Conservation (phyloP, 2,113 vertebrate genomes). For the Marcusenius ussheri region DNA sequence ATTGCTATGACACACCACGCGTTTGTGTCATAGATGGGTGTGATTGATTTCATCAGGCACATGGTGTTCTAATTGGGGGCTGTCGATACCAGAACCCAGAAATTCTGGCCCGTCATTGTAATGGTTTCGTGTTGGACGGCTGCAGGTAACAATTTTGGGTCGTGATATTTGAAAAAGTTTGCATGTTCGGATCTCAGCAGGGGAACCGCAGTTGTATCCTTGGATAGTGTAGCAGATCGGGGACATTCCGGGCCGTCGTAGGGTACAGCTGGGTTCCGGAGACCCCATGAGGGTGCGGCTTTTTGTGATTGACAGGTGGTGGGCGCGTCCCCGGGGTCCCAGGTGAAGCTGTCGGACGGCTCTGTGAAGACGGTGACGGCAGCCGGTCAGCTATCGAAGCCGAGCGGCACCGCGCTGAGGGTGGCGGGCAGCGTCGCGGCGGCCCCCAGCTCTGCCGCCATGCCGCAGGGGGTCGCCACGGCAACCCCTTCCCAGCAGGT, state of each 20-base stretch:
- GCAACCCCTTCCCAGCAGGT: slow-evolving; percentile 55
- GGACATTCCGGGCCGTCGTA: background rate
- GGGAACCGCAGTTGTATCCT: background rate
- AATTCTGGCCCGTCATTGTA: background rate
- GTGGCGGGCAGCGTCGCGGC: slow-evolving; percentile 91
- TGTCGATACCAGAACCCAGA: background rate
- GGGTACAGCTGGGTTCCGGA: background rate
- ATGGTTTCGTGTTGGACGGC: background rate
- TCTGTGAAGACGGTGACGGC: slow-evolving; percentile 75
- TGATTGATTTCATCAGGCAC: background rate
- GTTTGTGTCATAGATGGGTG: background rate
- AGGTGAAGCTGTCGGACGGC: slow-evolving; percentile 86
- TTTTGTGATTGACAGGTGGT: slow-evolving; percentile 61
- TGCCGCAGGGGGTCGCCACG: slow-evolving; percentile 58
- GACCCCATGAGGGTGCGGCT: background rate
- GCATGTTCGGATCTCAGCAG: background rate
- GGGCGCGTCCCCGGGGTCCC: slow-evolving; percentile 69
- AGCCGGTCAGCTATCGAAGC: slow-evolving; percentile 78
- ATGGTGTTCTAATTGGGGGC: background rate
- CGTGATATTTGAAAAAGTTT: background rate
- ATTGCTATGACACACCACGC: background rate
- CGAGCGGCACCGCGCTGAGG: slow-evolving; percentile 83
- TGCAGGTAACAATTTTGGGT: background rate
- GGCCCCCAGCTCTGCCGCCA: slow-evolving; percentile 64
- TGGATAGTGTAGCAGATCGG: background rate